Base-by-base conservation (phyloP, 2,888 invertebrate genomes). In the Pardosa pseudoannulata region DNA sequence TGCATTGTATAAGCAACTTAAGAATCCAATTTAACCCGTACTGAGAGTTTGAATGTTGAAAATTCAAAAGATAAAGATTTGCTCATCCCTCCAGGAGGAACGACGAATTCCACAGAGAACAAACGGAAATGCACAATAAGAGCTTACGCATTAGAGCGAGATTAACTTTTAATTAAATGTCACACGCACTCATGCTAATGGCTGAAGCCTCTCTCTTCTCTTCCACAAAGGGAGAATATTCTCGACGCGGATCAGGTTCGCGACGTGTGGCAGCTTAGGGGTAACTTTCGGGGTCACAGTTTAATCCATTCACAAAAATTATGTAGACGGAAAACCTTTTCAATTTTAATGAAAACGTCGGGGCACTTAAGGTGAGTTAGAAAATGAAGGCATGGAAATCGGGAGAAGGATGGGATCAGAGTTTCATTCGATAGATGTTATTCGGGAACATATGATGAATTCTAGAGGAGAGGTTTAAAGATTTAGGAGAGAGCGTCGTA, bases 161-260 rank as follows among this genome's bases (percentile, higher is more conserved):
- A 56, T 56, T 56, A 56, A 56, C 19, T 56, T 56, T 56, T 56
- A 56, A 56, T 56, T 56, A 56, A 56, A 56, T 23, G 56, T 56
- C 56, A 56, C 56, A 56, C 23, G 56, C 56, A 56, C 13, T 56
- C 56, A 56, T 5, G 16, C 23, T 56, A 56, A 56, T 56, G 56
- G 56, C n/a, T 2, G 56, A 36, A 5, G 11, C 11, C 19, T 23
- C 23, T 5, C 23, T 56, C 16, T n/a, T n/a, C 23, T 3, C 56
- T 56, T 56, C 13, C 56, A n/a, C n/a, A n/a, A 9, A 46, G 41
- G 16, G 41, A 46, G 41, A 46, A 46, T 46, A 13, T 5, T 46
- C 41, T n/a, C 16, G 16, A 46, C 41, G 41, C 16, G 41, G 41
- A 46, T 46, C 41, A 46, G 41, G 6, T 46, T 46, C 41, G 16